Conservation (phyloP, 2,888 invertebrate species). For the Pogonocherus hispidulus region DNA sequence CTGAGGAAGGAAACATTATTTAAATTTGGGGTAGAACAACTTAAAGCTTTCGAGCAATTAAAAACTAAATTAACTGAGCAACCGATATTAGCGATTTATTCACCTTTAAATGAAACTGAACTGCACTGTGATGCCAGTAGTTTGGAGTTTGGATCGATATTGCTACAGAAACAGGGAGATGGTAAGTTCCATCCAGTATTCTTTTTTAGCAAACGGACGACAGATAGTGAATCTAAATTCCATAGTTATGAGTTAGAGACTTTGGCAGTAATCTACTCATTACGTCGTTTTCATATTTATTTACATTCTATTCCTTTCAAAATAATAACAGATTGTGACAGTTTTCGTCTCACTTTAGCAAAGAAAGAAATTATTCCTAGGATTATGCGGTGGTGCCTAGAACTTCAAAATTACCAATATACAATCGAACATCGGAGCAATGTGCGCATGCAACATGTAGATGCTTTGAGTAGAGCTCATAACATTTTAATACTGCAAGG, state of each 20-base stretch:
- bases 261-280: neutral
- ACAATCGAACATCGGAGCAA: too few relatives aligned
- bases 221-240: neutral
- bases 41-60: neutral
- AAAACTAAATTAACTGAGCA: neutral
- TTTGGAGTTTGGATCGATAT: neutral
- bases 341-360: too few relatives aligned
- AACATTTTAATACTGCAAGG: too few relatives aligned
- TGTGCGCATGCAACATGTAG: too few relatives aligned
- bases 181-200: neutral
- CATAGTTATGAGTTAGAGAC: neutral
- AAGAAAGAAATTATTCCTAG: too few relatives aligned
- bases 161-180: neutral
- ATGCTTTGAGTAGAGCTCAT: too few relatives aligned
- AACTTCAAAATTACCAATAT: too few relatives aligned
- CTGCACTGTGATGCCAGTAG: neutral
- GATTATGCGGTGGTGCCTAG: too few relatives aligned
- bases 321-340: too few relatives aligned
- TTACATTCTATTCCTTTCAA: too few relatives aligned
- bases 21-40: neutral
- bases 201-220: neutral
- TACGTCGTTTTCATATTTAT: too few relatives aligned
- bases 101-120: neutral
- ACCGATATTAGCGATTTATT: neutral
- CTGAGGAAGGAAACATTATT: neutral